Evolutionary conservation across 2,888 invertebrate species (phyloP).

Genomic region (Catotricha subobsoleta): DNA sequence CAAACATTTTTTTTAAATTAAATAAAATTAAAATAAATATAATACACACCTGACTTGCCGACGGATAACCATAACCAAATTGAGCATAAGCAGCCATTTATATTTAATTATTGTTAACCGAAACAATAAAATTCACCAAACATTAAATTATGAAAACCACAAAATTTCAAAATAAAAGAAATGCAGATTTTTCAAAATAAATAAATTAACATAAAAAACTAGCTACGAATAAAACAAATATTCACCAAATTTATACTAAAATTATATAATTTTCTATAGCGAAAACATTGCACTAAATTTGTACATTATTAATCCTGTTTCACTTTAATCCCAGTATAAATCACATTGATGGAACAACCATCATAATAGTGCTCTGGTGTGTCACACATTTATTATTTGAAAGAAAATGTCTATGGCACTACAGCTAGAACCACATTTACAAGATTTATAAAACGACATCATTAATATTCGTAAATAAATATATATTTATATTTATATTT

Average conservation of each 20-base stretch:
- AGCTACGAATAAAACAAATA: background rate
- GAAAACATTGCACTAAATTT: background rate
- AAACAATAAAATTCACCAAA: too few species aligned
- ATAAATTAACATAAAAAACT: background rate
- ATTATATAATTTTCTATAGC: background rate
- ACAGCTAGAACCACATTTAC: background rate
- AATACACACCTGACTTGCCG: constrained; percentile 65
- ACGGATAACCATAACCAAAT: constrained; percentile 82
- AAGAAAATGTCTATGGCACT: too few species aligned
- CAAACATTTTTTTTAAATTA: too few species aligned
- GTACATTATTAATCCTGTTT: background rate
- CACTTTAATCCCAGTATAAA: background rate
- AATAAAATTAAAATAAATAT: background rate
- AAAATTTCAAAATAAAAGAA: background rate
- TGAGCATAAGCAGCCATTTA: constrained; percentile 63
- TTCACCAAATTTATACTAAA: background rate
- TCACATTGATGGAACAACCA: background rate
- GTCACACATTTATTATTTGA: background rate
- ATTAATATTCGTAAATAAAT: too few species aligned
- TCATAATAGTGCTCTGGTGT: too few species aligned
- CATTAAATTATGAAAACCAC: background rate
- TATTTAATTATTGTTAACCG: too few species aligned
- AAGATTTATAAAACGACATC: background rate
- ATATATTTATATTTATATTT: too few species aligned
- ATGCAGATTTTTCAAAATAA: background rate